phyloP scores from a whole-genome alignment of 2,797 vertebrate species.

The Chaunax sp. region DNA sequence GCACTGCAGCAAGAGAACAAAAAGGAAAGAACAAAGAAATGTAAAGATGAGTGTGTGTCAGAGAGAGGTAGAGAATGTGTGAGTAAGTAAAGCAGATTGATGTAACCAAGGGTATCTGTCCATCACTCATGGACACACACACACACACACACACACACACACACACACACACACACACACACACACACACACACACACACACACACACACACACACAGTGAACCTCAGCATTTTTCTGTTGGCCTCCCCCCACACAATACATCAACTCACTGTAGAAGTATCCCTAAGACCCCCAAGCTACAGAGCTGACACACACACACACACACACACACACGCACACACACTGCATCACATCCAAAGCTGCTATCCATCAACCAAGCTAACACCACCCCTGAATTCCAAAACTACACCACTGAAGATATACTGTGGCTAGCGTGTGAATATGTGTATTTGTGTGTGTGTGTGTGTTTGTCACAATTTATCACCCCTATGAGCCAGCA shows the following conservation, averaged over 20 bases:
- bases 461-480: conserved; percentile 29
- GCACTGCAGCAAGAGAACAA: conserved; percentile 20
- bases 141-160: conserved; percentile 67
- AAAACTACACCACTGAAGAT: conserved; percentile 39
- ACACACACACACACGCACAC: conserved; percentile 29
- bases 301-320: conserved; percentile 44
- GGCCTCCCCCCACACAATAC: conserved; percentile 66
- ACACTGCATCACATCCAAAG: conserved; percentile 26
- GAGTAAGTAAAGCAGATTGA: conserved; percentile 72
- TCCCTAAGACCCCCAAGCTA: conserved; percentile 69
- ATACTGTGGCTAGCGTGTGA: conserved; percentile 16
- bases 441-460: conserved; percentile 19
- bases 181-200: conserved; percentile 38
- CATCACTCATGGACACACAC: conserved; percentile 75
- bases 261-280: conserved; percentile 70
- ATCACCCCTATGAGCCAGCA: conserved; percentile 21
- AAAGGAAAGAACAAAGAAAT: conserved; percentile 22
- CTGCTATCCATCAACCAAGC: conserved; percentile 52
- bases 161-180: conserved; percentile 40
- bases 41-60: conserved; percentile 6
- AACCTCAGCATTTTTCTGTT: conserved; percentile 81
- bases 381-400: conserved; percentile 40
- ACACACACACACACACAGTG: conserved; percentile 49
- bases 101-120: conserved; percentile 70
- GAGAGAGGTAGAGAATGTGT: not conserved